These are phyloP conservation scores for Ahaetulla prasina DNA, from an alignment of 2,113 vertebrate species.

Conservation along the genomic window DNA sequence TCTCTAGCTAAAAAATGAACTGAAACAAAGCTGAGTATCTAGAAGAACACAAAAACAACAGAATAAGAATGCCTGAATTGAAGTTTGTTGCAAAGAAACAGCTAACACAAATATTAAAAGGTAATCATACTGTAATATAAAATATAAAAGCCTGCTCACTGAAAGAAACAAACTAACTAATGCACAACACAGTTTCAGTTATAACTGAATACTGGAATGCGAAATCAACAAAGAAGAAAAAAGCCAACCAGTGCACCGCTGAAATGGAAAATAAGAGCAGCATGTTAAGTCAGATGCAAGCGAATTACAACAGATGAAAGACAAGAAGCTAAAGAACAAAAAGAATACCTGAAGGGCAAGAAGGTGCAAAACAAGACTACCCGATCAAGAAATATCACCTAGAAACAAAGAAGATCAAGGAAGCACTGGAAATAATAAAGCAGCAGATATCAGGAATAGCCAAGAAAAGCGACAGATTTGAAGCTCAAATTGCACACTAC, in stretches of 20 bases:
- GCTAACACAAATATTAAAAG: neutral
- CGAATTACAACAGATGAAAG: neutral
- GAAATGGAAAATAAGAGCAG: neutral
- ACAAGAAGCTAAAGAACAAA: neutral
- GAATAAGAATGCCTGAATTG: neutral
- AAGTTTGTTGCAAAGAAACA: neutral
- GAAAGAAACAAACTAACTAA: neutral
- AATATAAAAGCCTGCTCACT: neutral
- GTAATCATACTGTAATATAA: neutral
- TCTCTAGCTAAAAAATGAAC: neutral
- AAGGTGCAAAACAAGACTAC: neutral
- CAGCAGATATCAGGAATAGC: neutral
- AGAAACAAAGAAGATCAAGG: neutral
- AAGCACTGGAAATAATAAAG: neutral
- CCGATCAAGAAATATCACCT: neutral
- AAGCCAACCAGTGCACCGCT: neutral
- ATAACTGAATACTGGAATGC: neutral
- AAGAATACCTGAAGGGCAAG: neutral
- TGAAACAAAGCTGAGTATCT: neutral
- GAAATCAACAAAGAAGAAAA: neutral
- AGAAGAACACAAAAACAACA: neutral
- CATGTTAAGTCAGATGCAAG: neutral
- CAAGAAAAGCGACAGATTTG: neutral
- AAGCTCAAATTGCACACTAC: neutral
- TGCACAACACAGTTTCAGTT: neutral